Evolutionary conservation across 2,888 invertebrate genomes (phyloP).

Genomic region (Papilio gigon): DNA sequence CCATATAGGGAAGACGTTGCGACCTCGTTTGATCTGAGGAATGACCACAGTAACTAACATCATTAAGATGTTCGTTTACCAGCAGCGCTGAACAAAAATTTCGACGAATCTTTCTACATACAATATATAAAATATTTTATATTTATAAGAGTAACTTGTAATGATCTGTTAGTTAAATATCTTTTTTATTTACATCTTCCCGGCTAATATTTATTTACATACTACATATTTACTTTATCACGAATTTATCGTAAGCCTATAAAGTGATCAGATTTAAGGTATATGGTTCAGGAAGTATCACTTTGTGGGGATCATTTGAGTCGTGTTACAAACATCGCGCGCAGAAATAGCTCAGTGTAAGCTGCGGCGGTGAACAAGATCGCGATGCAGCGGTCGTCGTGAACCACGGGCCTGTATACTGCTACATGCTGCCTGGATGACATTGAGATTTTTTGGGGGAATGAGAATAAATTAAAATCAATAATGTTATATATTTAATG

Average conservation of each 20-base stretch:
- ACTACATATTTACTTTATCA: too few relatives aligned
- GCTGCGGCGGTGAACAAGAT: constrained; percentile 3
- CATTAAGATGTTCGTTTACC: not conserved
- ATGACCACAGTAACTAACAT: not conserved
- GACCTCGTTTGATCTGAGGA: constrained; percentile 17
- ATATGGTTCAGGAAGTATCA: constrained; percentile 10
- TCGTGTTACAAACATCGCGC: constrained; percentile 3
- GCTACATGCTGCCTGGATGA: not conserved
- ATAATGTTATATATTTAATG: not conserved
- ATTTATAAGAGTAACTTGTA: not conserved
- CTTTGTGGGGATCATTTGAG: constrained; percentile 2
- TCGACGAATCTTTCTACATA: too few relatives aligned
- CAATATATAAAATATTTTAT: too few relatives aligned
- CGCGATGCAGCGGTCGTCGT: not conserved
- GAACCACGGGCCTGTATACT: not conserved
- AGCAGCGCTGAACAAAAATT: not conserved
- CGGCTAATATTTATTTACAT: too few relatives aligned
- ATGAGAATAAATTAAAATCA: not conserved
- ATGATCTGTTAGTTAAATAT: not conserved
- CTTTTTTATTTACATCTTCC: not conserved
- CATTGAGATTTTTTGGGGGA: not conserved
- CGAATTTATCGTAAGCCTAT: not conserved
- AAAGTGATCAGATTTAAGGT: not conserved
- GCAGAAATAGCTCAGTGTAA: constrained; percentile 14
- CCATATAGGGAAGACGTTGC: constrained; percentile 27